phyloP scores from a whole-genome alignment of 2,113 vertebrate genomes.

The Charadrius vociferus region DNA sequence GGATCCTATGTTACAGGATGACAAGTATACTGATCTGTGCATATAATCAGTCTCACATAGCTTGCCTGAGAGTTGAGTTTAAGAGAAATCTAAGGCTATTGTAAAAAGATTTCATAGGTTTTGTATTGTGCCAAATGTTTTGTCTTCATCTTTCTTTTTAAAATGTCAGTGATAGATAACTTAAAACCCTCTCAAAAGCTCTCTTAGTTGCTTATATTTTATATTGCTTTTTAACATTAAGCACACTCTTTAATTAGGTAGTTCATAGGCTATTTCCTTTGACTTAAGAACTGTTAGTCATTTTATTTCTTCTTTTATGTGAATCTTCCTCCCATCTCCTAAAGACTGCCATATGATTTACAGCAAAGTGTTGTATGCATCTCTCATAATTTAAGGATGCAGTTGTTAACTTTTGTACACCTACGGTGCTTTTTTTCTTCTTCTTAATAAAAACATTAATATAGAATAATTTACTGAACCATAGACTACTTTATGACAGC shows the following conservation, averaged over 20 bases:
- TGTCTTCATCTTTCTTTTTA: not conserved
- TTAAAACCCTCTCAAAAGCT: not conserved
- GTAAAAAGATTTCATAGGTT: not conserved
- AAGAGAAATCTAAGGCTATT: not conserved
- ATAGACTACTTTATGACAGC: not conserved
- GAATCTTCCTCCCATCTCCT: not conserved
- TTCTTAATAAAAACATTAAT: not conserved
- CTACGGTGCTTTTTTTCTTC: not conserved
- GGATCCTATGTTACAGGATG: not conserved
- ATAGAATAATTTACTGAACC: not conserved
- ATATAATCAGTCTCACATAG: not conserved
- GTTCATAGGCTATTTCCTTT: not conserved
- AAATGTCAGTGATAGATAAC: not conserved
- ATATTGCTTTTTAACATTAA: not conserved
- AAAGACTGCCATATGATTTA: not conserved
- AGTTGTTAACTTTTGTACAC: not conserved
- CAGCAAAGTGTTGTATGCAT: not conserved
- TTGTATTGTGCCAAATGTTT: not conserved
- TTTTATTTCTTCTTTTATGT: not conserved
- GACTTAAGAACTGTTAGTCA: not conserved
- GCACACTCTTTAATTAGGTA: not conserved
- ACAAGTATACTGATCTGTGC: not conserved
- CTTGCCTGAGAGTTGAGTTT: not conserved
- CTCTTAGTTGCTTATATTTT: not conserved
- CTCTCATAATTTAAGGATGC: not conserved